A percentile compares a stretch with the other conserved stretches of the same genome.
Conservation (phyloP, 1,140 invertebrate species). For the Homarus americanus region DNA sequence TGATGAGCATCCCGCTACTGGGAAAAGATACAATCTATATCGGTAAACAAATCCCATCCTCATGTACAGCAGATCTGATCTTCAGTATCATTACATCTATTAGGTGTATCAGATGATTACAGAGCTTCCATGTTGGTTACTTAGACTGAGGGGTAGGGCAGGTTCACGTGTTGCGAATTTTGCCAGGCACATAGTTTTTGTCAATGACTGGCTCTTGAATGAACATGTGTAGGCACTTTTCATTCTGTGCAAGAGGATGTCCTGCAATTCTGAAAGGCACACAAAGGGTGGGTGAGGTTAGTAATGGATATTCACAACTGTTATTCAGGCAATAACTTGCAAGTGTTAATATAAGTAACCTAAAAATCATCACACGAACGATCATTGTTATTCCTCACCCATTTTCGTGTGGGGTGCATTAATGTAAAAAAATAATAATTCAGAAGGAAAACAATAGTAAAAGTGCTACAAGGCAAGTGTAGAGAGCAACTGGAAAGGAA, state of each 20-base stretch:
- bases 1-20: slow-evolving; percentile 5
- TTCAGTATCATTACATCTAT: slow-evolving; percentile 20
- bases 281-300: slow-evolving; percentile 19
- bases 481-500: too few species aligned
- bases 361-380: not conserved
- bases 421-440: too few species aligned
- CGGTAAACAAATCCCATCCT: slow-evolving; percentile 36
- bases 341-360: not conserved
- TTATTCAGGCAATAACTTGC: not conserved
- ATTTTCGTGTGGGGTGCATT: too few species aligned
- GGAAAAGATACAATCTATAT: slow-evolving; percentile 15
- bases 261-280: slow-evolving; percentile 90
- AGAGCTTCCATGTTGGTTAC: slow-evolving; percentile 49
- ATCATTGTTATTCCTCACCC: too few species aligned
- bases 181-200: slow-evolving; percentile 99
- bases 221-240: slow-evolving; percentile 99
- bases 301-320: slow-evolving; percentile 5
- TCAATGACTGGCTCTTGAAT: slow-evolving; percentile 98
- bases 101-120: slow-evolving; percentile 36
- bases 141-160: slow-evolving; percentile 34
- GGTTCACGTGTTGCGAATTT: slow-evolving; percentile 93
- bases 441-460: too few species aligned
- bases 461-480: too few species aligned
- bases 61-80: slow-evolving; percentile 43
- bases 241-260: slow-evolving; percentile 99